Conservation (phyloP, 2,888 invertebrate genomes). For the Patella pellucida region DNA sequence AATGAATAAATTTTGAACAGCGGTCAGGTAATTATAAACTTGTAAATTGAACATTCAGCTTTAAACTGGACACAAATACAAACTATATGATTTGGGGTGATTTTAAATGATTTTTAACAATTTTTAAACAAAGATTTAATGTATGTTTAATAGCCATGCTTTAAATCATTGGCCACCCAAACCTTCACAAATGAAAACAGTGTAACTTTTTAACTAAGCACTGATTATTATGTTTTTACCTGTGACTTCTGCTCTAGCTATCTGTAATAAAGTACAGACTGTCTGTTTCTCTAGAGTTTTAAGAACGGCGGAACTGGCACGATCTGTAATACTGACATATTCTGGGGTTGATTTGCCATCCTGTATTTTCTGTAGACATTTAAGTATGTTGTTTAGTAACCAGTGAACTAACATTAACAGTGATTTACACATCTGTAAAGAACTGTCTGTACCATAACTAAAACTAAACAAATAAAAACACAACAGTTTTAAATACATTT, state of each 20-base stretch:
- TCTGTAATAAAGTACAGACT: conserved; percentile 67
- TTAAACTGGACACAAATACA: no score
- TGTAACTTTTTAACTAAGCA: neutral
- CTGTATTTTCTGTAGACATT: conserved; percentile 63
- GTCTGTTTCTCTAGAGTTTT: conserved; percentile 64
- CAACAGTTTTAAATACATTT: no score
- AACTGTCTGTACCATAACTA: conserved; percentile 84
- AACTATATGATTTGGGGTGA: no score
- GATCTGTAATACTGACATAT: conserved; percentile 65
- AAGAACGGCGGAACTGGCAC: conserved; percentile 61
- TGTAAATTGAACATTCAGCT: no score
- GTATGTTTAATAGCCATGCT: no score
- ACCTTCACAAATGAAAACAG: conserved; percentile 11
- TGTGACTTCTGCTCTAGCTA: conserved; percentile 71
- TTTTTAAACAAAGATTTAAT: no score
- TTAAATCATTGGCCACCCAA: no score
- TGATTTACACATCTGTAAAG: conserved; percentile 79
- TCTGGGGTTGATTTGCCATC: conserved; percentile 64
- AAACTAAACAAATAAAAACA: conserved; percentile 47
- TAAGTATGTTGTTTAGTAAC: conserved; percentile 63
- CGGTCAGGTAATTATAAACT: no score
- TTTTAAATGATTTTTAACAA: no score
- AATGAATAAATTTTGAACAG: no score
- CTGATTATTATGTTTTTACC: conserved; percentile 73
- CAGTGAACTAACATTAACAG: conserved; percentile 77